Conservation (phyloP, 2,888 invertebrate genomes). For the Ochlodes sylvanus region DNA sequence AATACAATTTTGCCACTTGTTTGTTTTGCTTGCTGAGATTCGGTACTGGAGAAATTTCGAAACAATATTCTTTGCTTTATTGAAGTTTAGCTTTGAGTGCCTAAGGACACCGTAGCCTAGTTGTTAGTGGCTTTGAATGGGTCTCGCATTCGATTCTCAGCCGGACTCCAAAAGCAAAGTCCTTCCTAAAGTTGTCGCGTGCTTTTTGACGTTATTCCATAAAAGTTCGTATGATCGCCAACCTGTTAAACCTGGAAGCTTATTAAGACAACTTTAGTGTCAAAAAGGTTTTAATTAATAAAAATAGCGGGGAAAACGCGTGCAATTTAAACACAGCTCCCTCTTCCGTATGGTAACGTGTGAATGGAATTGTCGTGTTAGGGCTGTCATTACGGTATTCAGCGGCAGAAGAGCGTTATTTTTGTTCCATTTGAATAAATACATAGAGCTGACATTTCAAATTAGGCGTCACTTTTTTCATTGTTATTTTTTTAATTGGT, state of each 20-base stretch:
- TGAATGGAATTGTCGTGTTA: slow-evolving; percentile 83
- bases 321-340: slow-evolving; percentile 69
- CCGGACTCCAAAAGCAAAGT: too few species aligned
- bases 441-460: slow-evolving; percentile 47
- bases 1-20: slow-evolving; percentile 63
- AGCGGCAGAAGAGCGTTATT: slow-evolving; percentile 65
- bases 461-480: slow-evolving; percentile 45
- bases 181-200: too few species aligned
- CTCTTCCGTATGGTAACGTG: slow-evolving; percentile 80
- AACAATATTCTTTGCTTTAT: slow-evolving; percentile 22
- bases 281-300: slow-evolving; percentile 74
- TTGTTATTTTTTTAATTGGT: slow-evolving; percentile 41
- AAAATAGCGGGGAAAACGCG: slow-evolving; percentile 73
- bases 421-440: slow-evolving; percentile 54
- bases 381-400: slow-evolving; percentile 74
- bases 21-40: slow-evolving; percentile 30
- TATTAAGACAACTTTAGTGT: slow-evolving; percentile 63
- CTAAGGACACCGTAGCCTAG: too few species aligned
- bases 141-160: too few species aligned
- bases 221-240: slow-evolving; percentile 45
- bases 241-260: slow-evolving; percentile 49
- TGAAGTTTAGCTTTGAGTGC: slow-evolving; percentile 2
- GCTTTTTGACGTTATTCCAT: slow-evolving; percentile 9
- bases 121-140: too few species aligned
- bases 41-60: slow-evolving; percentile 29